phyloP scores from a whole-genome alignment of 2,888 invertebrate species.

The Ectemnius cavifrons region DNA sequence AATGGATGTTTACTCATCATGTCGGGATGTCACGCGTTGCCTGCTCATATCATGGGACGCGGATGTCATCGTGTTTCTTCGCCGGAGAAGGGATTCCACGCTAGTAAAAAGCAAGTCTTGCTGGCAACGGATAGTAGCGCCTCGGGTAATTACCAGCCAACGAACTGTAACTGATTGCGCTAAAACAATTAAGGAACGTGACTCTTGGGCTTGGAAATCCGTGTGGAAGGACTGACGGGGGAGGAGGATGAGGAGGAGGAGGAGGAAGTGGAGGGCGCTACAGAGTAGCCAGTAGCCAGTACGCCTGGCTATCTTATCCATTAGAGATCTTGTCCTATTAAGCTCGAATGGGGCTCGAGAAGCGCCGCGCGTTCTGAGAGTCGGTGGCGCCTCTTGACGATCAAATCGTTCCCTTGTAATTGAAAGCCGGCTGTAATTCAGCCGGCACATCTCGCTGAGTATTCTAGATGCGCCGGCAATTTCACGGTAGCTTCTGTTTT shows the following conservation, averaged over 20 bases:
- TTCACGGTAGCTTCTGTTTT: neutral
- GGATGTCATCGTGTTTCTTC: conserved; percentile 37
- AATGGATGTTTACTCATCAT: conserved; percentile 60
- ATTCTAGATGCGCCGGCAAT: neutral
- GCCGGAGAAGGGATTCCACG: conserved; percentile 17
- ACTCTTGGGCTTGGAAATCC: conserved; percentile 45
- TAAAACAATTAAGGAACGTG: conserved; percentile 59
- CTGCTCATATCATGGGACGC: neutral
- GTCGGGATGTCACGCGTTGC: conserved; percentile 22
- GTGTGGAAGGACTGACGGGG: conserved; percentile 13
- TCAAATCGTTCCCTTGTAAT: conserved; percentile 18
- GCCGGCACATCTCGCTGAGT: neutral
- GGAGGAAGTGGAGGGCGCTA: neutral
- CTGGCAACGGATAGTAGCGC: conserved; percentile 13
- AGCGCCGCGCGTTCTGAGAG: neutral
- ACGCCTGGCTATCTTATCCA: conserved; percentile 36
- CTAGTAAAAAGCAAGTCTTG: conserved; percentile 22
- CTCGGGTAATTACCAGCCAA: conserved; percentile 50
- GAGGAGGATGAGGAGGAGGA: too few species aligned
- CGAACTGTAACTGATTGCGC: conserved; percentile 54
- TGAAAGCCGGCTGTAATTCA: conserved; percentile 11
- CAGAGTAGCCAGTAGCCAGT: conserved; percentile 30
- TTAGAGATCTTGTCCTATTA: conserved; percentile 46
- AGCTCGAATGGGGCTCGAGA: conserved; percentile 26
- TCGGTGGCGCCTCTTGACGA: neutral